Evolutionary conservation across 2,113 vertebrate genomes (phyloP), one percentile per base, ranked within the genome.

Genomic region (Corythoichthys intestinalis): DNA sequence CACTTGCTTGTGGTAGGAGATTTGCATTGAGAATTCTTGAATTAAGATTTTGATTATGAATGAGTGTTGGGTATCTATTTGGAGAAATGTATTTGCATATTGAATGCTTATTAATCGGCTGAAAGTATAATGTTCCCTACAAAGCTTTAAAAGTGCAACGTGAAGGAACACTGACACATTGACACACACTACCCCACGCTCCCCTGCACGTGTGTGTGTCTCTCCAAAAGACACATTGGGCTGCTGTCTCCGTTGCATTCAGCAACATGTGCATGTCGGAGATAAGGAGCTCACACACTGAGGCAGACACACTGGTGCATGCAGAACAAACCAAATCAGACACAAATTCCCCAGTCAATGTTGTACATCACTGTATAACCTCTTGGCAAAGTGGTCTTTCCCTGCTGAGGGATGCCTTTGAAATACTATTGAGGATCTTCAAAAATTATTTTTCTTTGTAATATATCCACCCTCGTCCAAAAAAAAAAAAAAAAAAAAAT

Each of bases 231-330:
- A 75, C 72, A 86, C 70, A 82, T 2, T 52, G 70, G 74, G 66
- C 70, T 72, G 75, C 78, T 83, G 72, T 83, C 69, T 77, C 81
- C 68, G 69, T 69, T 14, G n/a, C 63, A 75, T 85, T 87, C 80
- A 82, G 85, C 85, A 83, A 84, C 89, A 90, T 89, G 85, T 90
- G 89, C 70, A 82, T 37, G 69, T 81, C 69, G 46, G 78, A 87
- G 89, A 90, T 90, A 90, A 90, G 81, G 60, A 77, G 79, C 86
- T 85, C 77, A 79, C 84, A 81, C 74, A 71, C 69, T 72, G 74
- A 81, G 52, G 70, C 76, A 80, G 66, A 73, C 83, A 83, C 83
- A 82, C 81, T 86, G 73, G 39, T 48, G 74, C 79, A 82, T 79
- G 73, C 73, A 78, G 69, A 79, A 78, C 77, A 86, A 84, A 85